These are phyloP conservation scores for Dicerorhinus sumatrensis DNA, from an alignment of 2,113 vertebrate species.

Conservation along the genomic window DNA sequence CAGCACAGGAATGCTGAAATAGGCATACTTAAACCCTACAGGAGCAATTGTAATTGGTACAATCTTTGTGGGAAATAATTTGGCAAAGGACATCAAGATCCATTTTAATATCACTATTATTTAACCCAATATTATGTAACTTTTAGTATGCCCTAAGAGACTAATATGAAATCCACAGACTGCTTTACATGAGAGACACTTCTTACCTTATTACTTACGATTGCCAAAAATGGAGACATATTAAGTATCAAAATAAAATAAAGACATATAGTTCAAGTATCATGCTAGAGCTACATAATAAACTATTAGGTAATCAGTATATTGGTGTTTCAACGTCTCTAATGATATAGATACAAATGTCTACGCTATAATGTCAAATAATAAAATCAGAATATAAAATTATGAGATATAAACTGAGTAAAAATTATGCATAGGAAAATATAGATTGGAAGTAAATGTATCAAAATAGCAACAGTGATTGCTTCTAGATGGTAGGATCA, in stretches of 20 bases:
- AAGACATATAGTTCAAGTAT: not conserved
- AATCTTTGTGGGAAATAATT: not conserved
- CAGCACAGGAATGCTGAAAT: not conserved
- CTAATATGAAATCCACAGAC: not conserved
- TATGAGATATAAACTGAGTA: not conserved
- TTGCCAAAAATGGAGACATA: not conserved
- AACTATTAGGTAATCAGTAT: not conserved
- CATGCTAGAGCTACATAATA: not conserved
- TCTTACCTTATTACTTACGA: not conserved
- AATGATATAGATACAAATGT: not conserved
- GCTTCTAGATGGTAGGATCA: too few relatives aligned
- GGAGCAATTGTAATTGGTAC: not conserved
- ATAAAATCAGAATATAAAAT: not conserved
- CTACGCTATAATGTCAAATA: not conserved
- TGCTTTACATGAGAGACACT: not conserved
- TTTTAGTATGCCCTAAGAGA: not conserved
- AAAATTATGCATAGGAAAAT: not conserved
- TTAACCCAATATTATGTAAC: not conserved
- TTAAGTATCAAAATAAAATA: not conserved
- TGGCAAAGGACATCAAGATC: not conserved
- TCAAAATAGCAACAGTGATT: not conserved
- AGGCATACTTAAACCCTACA: not conserved
- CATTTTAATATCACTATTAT: not conserved
- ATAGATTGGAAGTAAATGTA: not conserved
- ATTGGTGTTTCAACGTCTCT: not conserved